Base-by-base conservation (phyloP, 2,113 vertebrate species). In the Gadus chalcogrammus region DNA sequence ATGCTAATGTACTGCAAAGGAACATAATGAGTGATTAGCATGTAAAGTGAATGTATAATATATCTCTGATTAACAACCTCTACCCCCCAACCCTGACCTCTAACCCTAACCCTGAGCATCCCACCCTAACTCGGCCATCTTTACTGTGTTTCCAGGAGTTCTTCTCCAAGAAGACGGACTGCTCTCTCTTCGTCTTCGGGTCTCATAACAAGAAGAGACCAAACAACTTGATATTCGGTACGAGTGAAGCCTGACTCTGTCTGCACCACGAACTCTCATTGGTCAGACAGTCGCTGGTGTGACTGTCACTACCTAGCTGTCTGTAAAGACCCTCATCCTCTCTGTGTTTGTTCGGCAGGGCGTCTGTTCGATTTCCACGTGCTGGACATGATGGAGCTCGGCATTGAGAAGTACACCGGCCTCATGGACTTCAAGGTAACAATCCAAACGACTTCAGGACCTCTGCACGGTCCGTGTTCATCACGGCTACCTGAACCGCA, bases 181-280 rank as follows among this genome's bases (percentile, higher is more conserved):
- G 94, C 73, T 99, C 97, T 52, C 88, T 99, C 74, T 99, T 99
- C 86, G 85, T 99, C 71, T 99, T 99, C 69, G 97, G 96, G 4
- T 99, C 94, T 27, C 97, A 99, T 88, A 99, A 96, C 88, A 99
- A 99, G 92, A 99, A 99, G 84, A 81, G 97, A 4, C 97, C 97
- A 60, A 94, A 99, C 85, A 99, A 99, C 76, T 75, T 99, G 17
- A 90, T 96, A 69, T 92, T 99, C 86, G 97, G 97, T 98, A 90
- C 88, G 67, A 61, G n/a, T 12, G 42, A 48, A 48, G 42, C 42
- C 42, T 48, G 9, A 48, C 42, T 42, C 6, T 42, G 38, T 42
- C 1, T 48, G 12, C 42, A 48, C 12, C 7, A 35, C 31, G 6
- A 35, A 35, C 6, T 35, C 31, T 35, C 31, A 35, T 35, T 35